phyloP scores from a whole-genome alignment of 2,113 vertebrate genomes.

The Heterochromis multidens region DNA sequence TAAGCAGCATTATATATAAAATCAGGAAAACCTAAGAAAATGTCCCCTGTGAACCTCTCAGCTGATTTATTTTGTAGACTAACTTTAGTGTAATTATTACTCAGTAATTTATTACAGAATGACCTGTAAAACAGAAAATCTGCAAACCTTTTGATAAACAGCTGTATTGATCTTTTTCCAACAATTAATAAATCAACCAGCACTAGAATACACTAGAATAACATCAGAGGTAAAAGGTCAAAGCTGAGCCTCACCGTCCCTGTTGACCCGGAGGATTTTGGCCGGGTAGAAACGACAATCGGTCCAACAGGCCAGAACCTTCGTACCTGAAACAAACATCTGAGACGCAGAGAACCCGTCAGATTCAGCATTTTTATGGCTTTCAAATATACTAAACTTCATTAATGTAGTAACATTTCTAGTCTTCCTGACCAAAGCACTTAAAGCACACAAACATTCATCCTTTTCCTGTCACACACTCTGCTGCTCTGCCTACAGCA shows the following conservation, averaged over 20 bases:
- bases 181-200: neutral
- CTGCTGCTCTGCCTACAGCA: neutral
- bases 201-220: neutral
- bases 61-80: neutral
- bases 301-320: conserved; percentile 96
- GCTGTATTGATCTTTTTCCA: neutral
- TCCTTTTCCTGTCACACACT: neutral
- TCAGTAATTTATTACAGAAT: no score
- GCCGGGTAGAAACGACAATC: conserved; percentile 98
- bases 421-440: neutral
- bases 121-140: no score
- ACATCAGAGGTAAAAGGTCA: neutral
- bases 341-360: conserved; percentile 37
- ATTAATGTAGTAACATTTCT: neutral
- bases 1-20: neutral
- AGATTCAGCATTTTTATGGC: neutral
- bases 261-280: conserved; percentile 91
- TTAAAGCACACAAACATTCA: neutral
- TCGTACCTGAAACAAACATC: conserved; percentile 88
- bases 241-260: conserved; percentile 83
- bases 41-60: neutral
- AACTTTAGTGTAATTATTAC: neutral
- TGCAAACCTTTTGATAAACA: neutral
- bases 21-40: neutral
- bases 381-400: neutral